These are phyloP conservation scores for Drosophila miranda DNA, from an alignment of 1,140 invertebrate genomes.

Conservation along the genomic window DNA sequence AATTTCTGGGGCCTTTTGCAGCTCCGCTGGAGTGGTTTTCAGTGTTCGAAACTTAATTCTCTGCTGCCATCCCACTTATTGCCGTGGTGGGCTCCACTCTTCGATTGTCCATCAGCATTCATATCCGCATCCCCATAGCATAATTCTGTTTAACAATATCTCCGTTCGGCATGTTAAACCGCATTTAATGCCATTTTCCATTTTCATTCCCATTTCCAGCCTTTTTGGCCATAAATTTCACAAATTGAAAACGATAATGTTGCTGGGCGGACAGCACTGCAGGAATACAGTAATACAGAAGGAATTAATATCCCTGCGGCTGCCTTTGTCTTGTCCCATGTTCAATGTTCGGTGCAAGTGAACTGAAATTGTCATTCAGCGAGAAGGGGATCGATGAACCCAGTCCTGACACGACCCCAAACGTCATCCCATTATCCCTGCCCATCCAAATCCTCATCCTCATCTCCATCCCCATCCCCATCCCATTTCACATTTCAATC, in stretches of 20 bases:
- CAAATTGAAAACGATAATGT: slow-evolving; percentile 14
- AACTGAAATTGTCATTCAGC: slow-evolving; percentile 31
- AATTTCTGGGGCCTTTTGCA: slow-evolving; percentile 6
- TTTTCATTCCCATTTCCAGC: slow-evolving; percentile 33
- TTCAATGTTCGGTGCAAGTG: slow-evolving; percentile 30
- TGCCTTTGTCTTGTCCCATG: slow-evolving; percentile 29
- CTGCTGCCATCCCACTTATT: neutral
- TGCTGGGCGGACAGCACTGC: neutral
- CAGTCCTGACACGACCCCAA: slow-evolving; percentile 4
- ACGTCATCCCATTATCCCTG: slow-evolving; percentile 1
- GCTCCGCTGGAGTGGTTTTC: slow-evolving; percentile 4
- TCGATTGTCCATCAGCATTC: neutral
- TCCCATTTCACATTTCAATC: too few species aligned
- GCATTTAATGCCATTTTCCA: slow-evolving; percentile 29
- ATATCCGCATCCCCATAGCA: neutral
- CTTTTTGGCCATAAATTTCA: slow-evolving; percentile 20
- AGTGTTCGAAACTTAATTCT: slow-evolving; percentile 7
- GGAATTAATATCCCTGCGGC: slow-evolving; percentile 22
- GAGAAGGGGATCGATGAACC: slow-evolving; percentile 23
- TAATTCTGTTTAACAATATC: slow-evolving; percentile 17
- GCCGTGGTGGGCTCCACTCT: too few species aligned
- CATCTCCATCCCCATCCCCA: neutral
- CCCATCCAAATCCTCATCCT: slow-evolving; percentile 16
- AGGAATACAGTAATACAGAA: neutral
- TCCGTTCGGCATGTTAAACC: neutral